A percentile compares a stretch with the other conserved stretches of the same genome.
Conservation (phyloP, 2,888 invertebrate species). For the Deroplatys truncata region DNA sequence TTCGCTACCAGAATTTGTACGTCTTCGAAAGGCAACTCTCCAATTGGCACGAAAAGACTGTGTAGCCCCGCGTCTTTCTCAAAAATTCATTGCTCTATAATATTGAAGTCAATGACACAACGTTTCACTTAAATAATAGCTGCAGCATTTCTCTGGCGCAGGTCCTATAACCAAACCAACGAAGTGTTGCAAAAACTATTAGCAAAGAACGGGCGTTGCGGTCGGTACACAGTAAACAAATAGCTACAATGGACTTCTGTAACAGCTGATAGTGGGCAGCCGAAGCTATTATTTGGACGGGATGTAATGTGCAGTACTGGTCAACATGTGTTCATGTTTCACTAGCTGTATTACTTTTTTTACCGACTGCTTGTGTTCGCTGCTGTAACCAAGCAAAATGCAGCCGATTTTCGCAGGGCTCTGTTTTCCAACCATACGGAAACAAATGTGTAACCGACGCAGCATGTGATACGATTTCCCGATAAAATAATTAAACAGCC, state of each 20-base stretch:
- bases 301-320: neutral
- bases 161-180: neutral
- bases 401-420: neutral
- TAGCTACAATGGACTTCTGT: neutral
- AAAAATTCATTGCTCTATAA: no score
- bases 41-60: no score
- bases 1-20: no score
- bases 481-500: neutral
- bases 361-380: neutral
- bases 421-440: neutral
- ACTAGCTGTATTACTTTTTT: neutral
- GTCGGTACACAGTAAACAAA: neutral
- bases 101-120: no score
- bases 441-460: neutral
- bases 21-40: no score
- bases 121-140: no score
- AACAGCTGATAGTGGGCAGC: neutral
- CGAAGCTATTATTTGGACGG: neutral
- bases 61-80: no score
- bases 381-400: neutral
- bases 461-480: neutral
- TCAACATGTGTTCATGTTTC: neutral
- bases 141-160: neutral
- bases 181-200: neutral
- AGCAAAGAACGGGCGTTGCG: neutral